Evolutionary conservation across 2,113 vertebrate species (phyloP), one percentile per base, ranked within the genome.

Genomic region (Melanostigma gelatinosum): DNA sequence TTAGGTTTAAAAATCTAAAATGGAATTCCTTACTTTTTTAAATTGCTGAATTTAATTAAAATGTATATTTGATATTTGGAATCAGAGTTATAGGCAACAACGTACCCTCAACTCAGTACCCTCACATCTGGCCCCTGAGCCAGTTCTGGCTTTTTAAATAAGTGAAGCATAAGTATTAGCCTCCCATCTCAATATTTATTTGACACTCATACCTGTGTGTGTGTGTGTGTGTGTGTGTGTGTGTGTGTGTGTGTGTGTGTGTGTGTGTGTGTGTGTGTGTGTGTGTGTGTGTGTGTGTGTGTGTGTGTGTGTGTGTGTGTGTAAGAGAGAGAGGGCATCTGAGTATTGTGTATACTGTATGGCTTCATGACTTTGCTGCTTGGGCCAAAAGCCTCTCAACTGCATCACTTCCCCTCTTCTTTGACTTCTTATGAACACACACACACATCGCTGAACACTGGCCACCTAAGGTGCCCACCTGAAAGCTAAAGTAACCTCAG

Each of bases 401-500:
- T 72, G 34, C 68, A 54, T 77, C 29, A 6, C 52, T 73, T 44
- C 10, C 20, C 11, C n/a, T 1, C 32, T 44, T 34, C n/a, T 13
- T 40, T 54, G 34, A 40, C 38, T 71, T 69, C n/a, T 13, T 22
- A 54, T 24, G 29, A 80, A 61, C 57, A 63, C 65, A 55, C 72
- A 79, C 55, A 42, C 38, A n/a, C 73, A 73, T 15, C 0, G 44
- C 48, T 24, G 81, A 80, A 66, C 8, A 0, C 3, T 0, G 77
- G n/a, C 89, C 86, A 87, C 85, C 87, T 58, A 63, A 1, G 2
- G 48, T 44, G 74, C 8, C 70, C 76, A 85, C 83, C 85, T 84
- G 75, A 87, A 74, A 63, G 54, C 75, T 80, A 80, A 77, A 82
- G 80, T 70, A 68, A 83, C 86, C 82, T 91, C 72, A 87, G 85